Evolutionary conservation across 35 echinoderm and acorn worm genomes (phyloP).

Genomic region (Strongylocentrotus purpuratus): DNA sequence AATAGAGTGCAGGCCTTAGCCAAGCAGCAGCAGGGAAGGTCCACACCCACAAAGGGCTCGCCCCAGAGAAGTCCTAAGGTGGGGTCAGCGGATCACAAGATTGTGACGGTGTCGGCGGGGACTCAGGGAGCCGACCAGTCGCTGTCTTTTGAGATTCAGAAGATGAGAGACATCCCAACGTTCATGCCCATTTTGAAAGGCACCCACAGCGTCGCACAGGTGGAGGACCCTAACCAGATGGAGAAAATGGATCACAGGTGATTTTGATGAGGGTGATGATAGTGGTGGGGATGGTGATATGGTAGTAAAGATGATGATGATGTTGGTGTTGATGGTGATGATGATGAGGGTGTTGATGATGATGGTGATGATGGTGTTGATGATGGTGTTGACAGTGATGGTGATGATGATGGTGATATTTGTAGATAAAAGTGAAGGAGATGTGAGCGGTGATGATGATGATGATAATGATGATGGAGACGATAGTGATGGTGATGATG

Average conservation of each 20-base stretch:
- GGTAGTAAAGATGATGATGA: neutral
- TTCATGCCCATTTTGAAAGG: conserved; percentile 93
- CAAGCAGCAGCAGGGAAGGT: conserved; percentile 19
- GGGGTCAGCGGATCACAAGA: conserved; percentile 73
- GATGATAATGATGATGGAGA: neutral
- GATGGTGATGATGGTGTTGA: neutral
- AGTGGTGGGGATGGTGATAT: neutral
- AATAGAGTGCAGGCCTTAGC: neutral
- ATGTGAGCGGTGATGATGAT: neutral
- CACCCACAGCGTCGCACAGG: conserved; percentile 62
- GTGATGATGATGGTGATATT: neutral
- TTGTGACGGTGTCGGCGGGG: conserved; percentile 80
- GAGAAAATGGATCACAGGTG: conserved; percentile 95
- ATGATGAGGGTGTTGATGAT: neutral
- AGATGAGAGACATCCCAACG: conserved; percentile 97
- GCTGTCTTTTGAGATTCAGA: conserved; percentile 84
- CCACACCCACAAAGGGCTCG: conserved; percentile 38
- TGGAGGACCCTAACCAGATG: conserved; percentile 89
- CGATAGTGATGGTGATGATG: neutral
- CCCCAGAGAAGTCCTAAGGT: conserved; percentile 39
- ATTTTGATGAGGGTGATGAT: neutral
- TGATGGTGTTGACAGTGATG: neutral
- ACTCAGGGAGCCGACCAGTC: conserved; percentile 57
- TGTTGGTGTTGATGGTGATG: neutral
- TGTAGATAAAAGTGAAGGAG: neutral